Conservation (phyloP, 2,888 invertebrate genomes). For the Pelosia muscerda region DNA sequence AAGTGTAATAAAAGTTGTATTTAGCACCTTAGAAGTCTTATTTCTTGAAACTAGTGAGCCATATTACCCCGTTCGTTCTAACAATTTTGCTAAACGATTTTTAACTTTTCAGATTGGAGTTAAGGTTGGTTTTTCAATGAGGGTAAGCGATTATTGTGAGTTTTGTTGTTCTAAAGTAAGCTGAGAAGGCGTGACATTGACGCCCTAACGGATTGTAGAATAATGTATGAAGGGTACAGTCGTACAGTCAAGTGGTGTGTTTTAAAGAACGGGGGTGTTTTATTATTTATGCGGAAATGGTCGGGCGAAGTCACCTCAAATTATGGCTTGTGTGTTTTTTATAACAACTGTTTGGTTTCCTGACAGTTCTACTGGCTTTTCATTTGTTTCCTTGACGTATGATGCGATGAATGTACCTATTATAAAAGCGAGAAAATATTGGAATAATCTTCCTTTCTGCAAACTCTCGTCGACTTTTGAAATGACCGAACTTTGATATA, state of each 20-base stretch:
- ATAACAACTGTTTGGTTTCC: conserved; percentile 12
- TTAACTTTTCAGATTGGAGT: conserved; percentile 23
- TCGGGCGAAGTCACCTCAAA: conserved; percentile 46
- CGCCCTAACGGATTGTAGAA: conserved; percentile 80
- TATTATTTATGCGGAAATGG: conserved; percentile 78
- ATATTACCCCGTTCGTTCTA: conserved; percentile 72
- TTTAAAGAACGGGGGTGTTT: conserved; percentile 70
- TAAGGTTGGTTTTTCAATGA: conserved; percentile 51
- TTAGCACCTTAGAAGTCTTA: conserved; percentile 73
- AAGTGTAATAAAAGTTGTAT: conserved; percentile 41
- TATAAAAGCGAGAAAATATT: no score
- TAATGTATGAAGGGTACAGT: conserved; percentile 83
- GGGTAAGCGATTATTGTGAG: conserved; percentile 58
- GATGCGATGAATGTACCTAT: not conserved
- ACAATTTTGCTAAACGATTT: conserved; percentile 30
- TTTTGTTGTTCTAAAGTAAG: conserved; percentile 75
- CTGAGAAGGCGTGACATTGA: conserved; percentile 84
- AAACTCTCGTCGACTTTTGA: no score
- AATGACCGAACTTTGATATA: no score
- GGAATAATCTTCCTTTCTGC: no score
- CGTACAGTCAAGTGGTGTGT: conserved; percentile 79
- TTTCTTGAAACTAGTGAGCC: conserved; percentile 77
- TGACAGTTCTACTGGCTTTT: conserved; percentile 5
- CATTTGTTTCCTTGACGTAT: not conserved
- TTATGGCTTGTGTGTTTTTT: conserved; percentile 28